Evolutionary conservation across 2,797 vertebrate genomes (phyloP), one percentile per base, ranked within the genome.

Genomic region (Ataeniobius toweri): DNA sequence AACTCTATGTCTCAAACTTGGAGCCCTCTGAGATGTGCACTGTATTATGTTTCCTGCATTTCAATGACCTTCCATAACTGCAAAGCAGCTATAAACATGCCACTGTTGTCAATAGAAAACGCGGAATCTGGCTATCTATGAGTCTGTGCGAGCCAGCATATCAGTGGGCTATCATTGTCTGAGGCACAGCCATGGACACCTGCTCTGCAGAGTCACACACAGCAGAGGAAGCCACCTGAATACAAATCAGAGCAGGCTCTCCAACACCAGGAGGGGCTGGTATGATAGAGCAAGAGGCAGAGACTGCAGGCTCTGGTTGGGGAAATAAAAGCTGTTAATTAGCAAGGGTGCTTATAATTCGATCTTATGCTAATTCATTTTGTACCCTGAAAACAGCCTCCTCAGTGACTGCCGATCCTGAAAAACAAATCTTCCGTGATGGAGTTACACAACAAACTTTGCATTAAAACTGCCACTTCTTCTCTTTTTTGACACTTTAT

Each of bases 81-180:
- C 74, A 75, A 83, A 86, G 39, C 53, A 46, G 73, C 68, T 80
- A 81, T 85, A 89, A 86, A 83, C 74, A 79, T 78, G 82, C 76
- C 82, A 72, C 58, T 77, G 75, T 80, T 65, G 22, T 85, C 84
- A 75, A 78, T 7, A 36, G 80, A 79, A 86, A 88, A 84, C 77
- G 68, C 79, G 26, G 78, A 63, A 56, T 70, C 72, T 80, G 80
- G 82, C 85, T 69, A 73, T 89, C 83, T 81, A 79, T 85, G 83
- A 88, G 86, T 65, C 73, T 74, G 79, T 59, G 86, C 70, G 3
- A 82, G 86, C 86, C 83, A 88, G 91, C 86, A 87, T 91, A 91
- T 92, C 92, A 91, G 89, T 80, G 89, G 90, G 83, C 92, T 91
- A 93, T 94, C 92, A 90, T 89, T 90, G 90, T 91, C 88, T 87